These are phyloP conservation scores for Cylloceria caligata DNA, from an alignment of 2,888 invertebrate genomes.

Conservation along the genomic window DNA sequence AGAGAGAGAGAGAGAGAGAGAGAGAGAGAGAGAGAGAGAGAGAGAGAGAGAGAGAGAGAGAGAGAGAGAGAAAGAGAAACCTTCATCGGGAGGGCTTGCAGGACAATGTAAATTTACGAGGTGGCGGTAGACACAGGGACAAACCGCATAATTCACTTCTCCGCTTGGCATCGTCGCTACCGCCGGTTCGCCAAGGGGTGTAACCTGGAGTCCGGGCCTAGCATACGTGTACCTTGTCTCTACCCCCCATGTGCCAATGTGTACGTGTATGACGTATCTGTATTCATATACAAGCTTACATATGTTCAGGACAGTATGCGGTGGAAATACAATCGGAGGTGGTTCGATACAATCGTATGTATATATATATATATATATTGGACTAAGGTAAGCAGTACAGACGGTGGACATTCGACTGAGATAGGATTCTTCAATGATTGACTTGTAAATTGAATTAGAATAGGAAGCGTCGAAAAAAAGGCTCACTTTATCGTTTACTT, in stretches of 20 bases:
- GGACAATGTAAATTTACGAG: slow-evolving; percentile 79
- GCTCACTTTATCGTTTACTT: too few relatives aligned
- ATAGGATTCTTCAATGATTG: slow-evolving; percentile 6
- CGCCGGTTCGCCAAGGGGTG: slow-evolving; percentile 29
- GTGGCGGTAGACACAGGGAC: slow-evolving; percentile 77
- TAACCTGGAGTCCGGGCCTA: slow-evolving; percentile 1
- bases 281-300: slow-evolving; percentile 23
- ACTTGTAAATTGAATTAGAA: neutral
- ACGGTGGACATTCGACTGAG: neutral
- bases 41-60: slow-evolving; percentile 11
- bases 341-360: slow-evolving; percentile 36
- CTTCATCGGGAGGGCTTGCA: slow-evolving; percentile 23
- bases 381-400: slow-evolving; percentile 7
- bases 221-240: slow-evolving; percentile 47
- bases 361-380: slow-evolving; percentile 23
- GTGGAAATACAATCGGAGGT: neutral
- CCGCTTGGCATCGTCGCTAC: slow-evolving; percentile 48
- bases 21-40: slow-evolving; percentile 18
- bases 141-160: slow-evolving; percentile 77
- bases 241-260: neutral
- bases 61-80: slow-evolving; percentile 21
- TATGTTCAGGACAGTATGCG: slow-evolving; percentile 4
- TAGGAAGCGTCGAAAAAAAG: too few relatives aligned
- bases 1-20: neutral
- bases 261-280: neutral